phyloP scores from a whole-genome alignment of 2,113 vertebrate genomes.

The Gila orcuttii region DNA sequence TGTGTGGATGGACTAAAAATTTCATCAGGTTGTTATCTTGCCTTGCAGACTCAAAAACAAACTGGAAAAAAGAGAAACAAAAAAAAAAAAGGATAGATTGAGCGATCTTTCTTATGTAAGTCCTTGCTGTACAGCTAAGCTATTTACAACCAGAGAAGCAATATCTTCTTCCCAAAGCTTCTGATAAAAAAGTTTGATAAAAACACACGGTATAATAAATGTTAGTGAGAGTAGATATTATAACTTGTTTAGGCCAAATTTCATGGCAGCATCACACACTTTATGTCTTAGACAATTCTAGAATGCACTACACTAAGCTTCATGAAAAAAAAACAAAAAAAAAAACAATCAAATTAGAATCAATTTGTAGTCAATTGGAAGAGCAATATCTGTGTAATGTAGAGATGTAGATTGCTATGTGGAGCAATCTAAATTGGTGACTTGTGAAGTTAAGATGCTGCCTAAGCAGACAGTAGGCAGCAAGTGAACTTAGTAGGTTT shows the following conservation, averaged over 20 bases:
- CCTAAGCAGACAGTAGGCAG: not conserved
- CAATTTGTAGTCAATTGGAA: too few relatives aligned
- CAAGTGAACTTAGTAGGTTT: not conserved
- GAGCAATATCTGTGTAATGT: too few relatives aligned
- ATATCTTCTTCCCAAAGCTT: not conserved
- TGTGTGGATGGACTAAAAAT: slow-evolving; percentile 58
- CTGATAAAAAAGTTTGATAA: not conserved
- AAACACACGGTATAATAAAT: not conserved
- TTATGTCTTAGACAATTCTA: not conserved
- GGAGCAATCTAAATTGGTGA: too few relatives aligned
- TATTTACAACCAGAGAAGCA: slow-evolving; percentile 34
- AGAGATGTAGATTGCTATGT: too few relatives aligned
- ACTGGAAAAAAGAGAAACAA: not conserved
- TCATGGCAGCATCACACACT: not conserved
- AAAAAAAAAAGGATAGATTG: not conserved
- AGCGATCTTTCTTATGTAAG: slow-evolving; percentile 19
- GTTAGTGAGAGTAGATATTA: not conserved
- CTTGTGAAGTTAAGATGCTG: not conserved
- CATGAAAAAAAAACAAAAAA: too few relatives aligned
- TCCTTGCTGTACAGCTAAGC: slow-evolving; percentile 32
- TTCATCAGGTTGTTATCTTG: slow-evolving; percentile 72
- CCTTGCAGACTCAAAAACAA: slow-evolving; percentile 55
- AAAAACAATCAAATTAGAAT: too few relatives aligned
- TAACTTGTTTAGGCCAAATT: not conserved
- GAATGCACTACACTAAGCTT: not conserved